Evolutionary conservation across 2,113 vertebrate genomes (phyloP).

Genomic region (Saccopteryx leptura): DNA sequence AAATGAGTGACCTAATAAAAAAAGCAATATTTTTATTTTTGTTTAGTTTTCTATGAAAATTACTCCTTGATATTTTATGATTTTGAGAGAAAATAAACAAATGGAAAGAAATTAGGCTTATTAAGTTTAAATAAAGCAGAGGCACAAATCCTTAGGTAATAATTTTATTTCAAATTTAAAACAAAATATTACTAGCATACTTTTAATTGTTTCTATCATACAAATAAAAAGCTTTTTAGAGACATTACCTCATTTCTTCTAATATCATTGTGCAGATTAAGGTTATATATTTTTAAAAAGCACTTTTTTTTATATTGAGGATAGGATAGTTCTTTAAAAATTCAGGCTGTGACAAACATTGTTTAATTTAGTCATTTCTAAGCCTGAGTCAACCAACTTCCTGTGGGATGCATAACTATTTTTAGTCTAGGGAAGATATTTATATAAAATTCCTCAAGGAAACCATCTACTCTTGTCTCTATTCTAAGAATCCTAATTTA

Average conservation of each 20-base stretch:
- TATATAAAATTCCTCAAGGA: slow-evolving; percentile 66
- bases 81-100: slow-evolving; percentile 30
- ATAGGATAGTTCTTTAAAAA: slow-evolving; percentile 39
- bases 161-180: slow-evolving; percentile 60
- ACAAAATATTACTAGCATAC: neutral
- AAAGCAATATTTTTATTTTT: slow-evolving; percentile 15
- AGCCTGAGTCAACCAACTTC: slow-evolving; percentile 48
- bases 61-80: neutral
- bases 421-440: slow-evolving; percentile 69
- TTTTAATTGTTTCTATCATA: slow-evolving; percentile 43
- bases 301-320: neutral
- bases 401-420: slow-evolving; percentile 65
- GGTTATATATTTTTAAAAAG: neutral
- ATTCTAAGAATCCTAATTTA: slow-evolving; percentile 34
- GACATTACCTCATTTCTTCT: slow-evolving; percentile 54
- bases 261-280: slow-evolving; percentile 11
- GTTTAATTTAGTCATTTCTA: slow-evolving; percentile 67
- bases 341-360: slow-evolving; percentile 28
- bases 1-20: neutral
- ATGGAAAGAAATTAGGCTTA: neutral
- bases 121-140: neutral
- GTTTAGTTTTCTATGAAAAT: neutral
- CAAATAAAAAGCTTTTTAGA: slow-evolving; percentile 52
- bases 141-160: neutral
- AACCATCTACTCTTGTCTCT: slow-evolving; percentile 48